A percentile compares a stretch with the other conserved stretches of the same genome.
phyloP scores from a whole-genome alignment of 1,140 invertebrate species.

The Drosophila elegans region DNA sequence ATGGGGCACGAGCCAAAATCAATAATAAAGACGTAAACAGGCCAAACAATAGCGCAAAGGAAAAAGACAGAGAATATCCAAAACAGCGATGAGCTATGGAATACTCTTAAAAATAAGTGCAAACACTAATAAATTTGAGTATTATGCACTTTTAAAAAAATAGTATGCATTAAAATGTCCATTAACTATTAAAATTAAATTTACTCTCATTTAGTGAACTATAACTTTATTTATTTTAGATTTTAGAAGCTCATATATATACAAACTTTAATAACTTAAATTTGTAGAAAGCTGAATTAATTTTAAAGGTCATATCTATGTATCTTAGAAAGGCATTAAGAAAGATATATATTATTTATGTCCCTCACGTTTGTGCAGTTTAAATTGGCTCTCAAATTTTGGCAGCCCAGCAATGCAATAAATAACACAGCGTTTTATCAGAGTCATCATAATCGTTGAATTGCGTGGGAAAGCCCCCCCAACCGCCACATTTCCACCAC shows the following conservation, averaged over 20 bases:
- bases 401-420: neutral
- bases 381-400: neutral
- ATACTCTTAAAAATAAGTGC: neutral
- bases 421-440: slow-evolving; percentile 40
- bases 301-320: neutral
- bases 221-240: neutral
- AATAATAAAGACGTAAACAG: slow-evolving; percentile 54
- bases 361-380: neutral
- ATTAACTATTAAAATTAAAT: neutral
- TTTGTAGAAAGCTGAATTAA: too few relatives aligned
- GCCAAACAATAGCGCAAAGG: slow-evolving; percentile 21
- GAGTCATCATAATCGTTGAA: slow-evolving; percentile 65
- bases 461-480: slow-evolving; percentile 54
- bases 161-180: neutral
- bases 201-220: too few relatives aligned
- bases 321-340: too few relatives aligned
- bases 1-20: slow-evolving; percentile 46
- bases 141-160: neutral
- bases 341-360: neutral
- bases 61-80: slow-evolving; percentile 12
- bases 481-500: slow-evolving; percentile 2
- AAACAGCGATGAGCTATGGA: slow-evolving; percentile 1
- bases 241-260: neutral
- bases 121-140: slow-evolving; percentile 7
- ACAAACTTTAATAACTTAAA: neutral